Percentiles rank a stretch among this genome's conserved stretches.
Conservation (phyloP, 2,888 invertebrate species). For the Heteromyza rotundicornis region DNA sequence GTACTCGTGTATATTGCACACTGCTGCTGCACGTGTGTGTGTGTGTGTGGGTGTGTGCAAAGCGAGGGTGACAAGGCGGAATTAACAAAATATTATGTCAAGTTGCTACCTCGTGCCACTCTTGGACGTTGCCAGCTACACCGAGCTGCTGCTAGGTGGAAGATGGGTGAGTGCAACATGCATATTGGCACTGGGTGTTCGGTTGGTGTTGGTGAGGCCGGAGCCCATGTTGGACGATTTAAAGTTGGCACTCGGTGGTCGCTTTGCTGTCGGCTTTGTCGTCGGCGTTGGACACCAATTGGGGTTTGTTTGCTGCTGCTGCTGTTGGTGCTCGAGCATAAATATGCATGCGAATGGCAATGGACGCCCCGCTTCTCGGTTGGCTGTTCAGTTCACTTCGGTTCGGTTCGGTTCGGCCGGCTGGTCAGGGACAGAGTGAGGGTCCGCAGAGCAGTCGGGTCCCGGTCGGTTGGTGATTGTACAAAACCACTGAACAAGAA, state of each 20-base stretch:
- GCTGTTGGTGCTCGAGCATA: not conserved
- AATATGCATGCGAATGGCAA: not conserved
- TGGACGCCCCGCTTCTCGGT: not conserved
- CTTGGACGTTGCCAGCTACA: constrained; percentile 9
- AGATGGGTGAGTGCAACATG: not conserved
- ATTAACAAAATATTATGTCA: constrained; percentile 41
- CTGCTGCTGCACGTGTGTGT: constrained; percentile 4
- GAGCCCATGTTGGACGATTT: not conserved
- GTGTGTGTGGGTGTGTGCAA: constrained; percentile 10
- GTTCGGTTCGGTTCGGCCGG: constrained; percentile 14
- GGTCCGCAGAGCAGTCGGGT: too few species aligned
- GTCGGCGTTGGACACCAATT: constrained; percentile 22
- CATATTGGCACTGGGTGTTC: too few species aligned
- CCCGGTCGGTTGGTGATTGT: constrained; percentile 56
- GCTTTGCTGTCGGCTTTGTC: not conserved
- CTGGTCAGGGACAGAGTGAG: too few species aligned
- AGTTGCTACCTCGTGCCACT: constrained; percentile 20
- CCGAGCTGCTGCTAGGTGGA: not conserved
- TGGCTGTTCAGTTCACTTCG: too few species aligned
- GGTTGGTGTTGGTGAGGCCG: not conserved
- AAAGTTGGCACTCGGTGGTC: constrained; percentile 10
- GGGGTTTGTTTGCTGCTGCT: constrained; percentile 47
- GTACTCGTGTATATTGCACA: constrained; percentile 14
- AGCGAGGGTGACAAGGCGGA: constrained; percentile 36
- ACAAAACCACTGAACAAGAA: constrained; percentile 61